phyloP scores from a whole-genome alignment of 2,797 vertebrate species.

The Bucorvus abyssinicus region DNA sequence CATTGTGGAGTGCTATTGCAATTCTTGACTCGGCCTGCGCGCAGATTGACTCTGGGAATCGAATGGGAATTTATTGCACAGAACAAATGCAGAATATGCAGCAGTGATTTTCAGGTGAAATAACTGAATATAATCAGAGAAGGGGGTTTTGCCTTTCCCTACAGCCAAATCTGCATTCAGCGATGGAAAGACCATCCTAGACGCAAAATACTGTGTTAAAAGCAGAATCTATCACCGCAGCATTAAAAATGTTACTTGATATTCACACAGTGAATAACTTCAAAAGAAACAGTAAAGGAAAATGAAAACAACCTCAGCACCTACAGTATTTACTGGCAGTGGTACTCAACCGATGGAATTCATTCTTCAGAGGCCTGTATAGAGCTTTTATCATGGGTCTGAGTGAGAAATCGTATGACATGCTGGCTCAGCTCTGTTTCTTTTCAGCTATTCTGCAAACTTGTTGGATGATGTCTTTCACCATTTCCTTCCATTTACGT shows the following conservation, averaged over 20 bases:
- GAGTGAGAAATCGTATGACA: slow-evolving; percentile 25
- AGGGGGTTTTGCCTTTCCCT: background rate
- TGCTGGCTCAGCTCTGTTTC: background rate
- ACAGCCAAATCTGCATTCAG: background rate
- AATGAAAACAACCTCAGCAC: slow-evolving; percentile 44
- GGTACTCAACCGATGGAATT: slow-evolving; percentile 29
- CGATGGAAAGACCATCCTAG: rapidly evolving
- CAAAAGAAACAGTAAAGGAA: slow-evolving; percentile 28
- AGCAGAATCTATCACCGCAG: background rate
- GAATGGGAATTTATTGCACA: background rate
- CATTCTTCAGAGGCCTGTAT: slow-evolving; percentile 14
- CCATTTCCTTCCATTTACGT: slow-evolving; percentile 32
- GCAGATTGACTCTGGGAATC: slow-evolving; percentile 2
- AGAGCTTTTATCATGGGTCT: slow-evolving; percentile 49
- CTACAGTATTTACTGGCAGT: slow-evolving; percentile 28
- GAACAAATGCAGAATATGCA: slow-evolving; percentile 34
- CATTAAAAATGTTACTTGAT: slow-evolving; percentile 37
- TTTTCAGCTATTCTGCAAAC: slow-evolving; percentile 1
- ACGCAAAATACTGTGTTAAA: slow-evolving; percentile 2
- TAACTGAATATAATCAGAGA: slow-evolving; percentile 3
- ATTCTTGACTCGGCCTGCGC: slow-evolving; percentile 28
- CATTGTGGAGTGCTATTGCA: background rate
- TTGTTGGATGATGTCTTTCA: slow-evolving; percentile 30
- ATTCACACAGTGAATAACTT: slow-evolving; percentile 17
- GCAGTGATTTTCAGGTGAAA: background rate